Percentiles rank a stretch among this genome's conserved stretches.
Evolutionary conservation across 2,797 vertebrate species (phyloP).

Genomic region (Lycodopsis pacificus): DNA sequence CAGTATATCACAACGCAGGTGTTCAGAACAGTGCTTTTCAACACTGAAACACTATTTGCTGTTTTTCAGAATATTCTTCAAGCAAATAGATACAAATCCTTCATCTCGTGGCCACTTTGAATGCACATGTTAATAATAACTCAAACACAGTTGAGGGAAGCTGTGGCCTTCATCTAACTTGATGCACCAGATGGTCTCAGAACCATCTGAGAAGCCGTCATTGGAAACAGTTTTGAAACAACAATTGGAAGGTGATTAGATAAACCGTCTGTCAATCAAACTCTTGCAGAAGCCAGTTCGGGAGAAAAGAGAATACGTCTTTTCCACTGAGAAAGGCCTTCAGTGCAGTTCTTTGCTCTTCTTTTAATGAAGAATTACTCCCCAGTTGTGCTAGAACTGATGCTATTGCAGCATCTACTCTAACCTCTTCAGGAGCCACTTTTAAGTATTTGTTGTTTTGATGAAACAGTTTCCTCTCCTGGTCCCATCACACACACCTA

Average conservation of each 20-base stretch:
- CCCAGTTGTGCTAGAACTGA: background rate
- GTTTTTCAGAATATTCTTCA: background rate
- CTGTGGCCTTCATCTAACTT: background rate
- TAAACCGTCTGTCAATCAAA: too few species aligned
- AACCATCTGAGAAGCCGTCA: background rate
- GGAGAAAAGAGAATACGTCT: too few species aligned
- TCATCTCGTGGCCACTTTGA: background rate
- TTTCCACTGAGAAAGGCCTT: background rate
- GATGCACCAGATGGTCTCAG: background rate
- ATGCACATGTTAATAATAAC: slow-evolving; percentile 1
- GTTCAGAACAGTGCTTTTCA: background rate
- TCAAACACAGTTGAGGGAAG: background rate
- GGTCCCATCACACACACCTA: too few species aligned
- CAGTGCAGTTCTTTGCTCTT: background rate
- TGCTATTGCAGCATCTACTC: too few species aligned
- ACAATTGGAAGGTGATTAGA: too few species aligned
- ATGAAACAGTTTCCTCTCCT: too few species aligned
- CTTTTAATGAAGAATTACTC: background rate
- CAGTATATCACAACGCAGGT: slow-evolving; percentile 6
- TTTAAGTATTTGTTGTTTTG: too few species aligned
- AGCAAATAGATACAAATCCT: background rate
- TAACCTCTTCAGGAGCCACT: too few species aligned
- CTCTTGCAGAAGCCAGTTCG: too few species aligned
- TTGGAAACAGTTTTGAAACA: background rate
- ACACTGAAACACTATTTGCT: background rate